Percentiles rank a stretch among this genome's conserved stretches.
Evolutionary conservation across 2,113 vertebrate species (phyloP).

Genomic region (Mesembrinibis cayennensis): DNA sequence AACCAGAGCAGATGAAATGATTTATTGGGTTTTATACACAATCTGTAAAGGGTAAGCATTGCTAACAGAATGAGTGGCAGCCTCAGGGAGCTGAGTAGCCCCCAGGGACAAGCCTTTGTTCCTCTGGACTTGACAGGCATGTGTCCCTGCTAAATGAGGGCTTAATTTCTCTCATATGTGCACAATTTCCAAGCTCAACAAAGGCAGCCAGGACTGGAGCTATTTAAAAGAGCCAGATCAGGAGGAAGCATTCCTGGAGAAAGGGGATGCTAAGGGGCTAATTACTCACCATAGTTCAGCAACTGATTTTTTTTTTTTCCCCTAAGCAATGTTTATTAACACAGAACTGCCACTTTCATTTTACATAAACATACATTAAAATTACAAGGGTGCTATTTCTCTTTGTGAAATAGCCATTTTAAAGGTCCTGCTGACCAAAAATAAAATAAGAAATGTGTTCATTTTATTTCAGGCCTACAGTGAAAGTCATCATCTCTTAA

Average conservation of each 20-base stretch:
- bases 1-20: slow-evolving; percentile 82
- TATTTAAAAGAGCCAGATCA: slow-evolving; percentile 79
- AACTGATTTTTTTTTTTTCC: slow-evolving; percentile 29
- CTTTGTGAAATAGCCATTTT: slow-evolving; percentile 48
- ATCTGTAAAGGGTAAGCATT: slow-evolving; percentile 81
- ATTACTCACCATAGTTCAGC: slow-evolving; percentile 81
- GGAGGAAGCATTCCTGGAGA: slow-evolving; percentile 80
- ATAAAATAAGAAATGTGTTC: not conserved
- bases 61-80: slow-evolving; percentile 85
- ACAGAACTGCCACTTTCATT: slow-evolving; percentile 53
- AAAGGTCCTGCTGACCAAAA: slow-evolving; percentile 8
- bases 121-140: slow-evolving; percentile 91
- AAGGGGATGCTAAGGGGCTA: slow-evolving; percentile 87
- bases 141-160: slow-evolving; percentile 91
- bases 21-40: slow-evolving; percentile 82
- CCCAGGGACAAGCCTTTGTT: slow-evolving; percentile 85
- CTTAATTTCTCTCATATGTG: slow-evolving; percentile 97
- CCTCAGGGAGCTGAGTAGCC: slow-evolving; percentile 79
- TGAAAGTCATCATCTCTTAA: not conserved
- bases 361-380: slow-evolving; percentile 71
- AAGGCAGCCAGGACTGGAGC: slow-evolving; percentile 75
- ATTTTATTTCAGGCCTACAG: not conserved
- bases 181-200: slow-evolving; percentile 86
- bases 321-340: slow-evolving; percentile 69
- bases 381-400: slow-evolving; percentile 61